phyloP scores from a whole-genome alignment of 2,113 vertebrate species.

The Lichenostomus cassidix region DNA sequence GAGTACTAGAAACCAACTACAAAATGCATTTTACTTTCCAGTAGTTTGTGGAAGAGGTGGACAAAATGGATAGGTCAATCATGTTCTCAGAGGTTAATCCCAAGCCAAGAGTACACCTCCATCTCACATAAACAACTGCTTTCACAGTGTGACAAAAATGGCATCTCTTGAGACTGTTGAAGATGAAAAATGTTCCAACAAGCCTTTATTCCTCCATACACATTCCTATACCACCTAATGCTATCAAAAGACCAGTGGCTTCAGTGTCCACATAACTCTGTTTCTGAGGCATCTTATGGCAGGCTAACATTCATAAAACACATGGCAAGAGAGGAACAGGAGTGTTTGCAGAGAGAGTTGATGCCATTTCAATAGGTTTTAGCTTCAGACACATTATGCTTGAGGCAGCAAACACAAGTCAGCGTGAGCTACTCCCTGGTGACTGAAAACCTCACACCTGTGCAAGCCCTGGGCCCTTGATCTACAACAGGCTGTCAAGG shows the following conservation, averaged over 20 bases:
- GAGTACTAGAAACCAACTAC: not conserved
- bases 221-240: not conserved
- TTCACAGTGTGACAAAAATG: not conserved
- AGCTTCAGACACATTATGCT: not conserved
- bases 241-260: not conserved
- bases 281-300: not conserved
- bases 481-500: not conserved
- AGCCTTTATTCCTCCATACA: not conserved
- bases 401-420: not conserved
- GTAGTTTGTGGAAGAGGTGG: not conserved
- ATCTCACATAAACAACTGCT: not conserved
- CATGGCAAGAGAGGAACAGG: not conserved
- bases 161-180: not conserved
- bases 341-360: not conserved
- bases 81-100: not conserved
- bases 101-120: not conserved
- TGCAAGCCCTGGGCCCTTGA: not conserved
- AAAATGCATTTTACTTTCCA: not conserved
- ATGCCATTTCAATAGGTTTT: not conserved
- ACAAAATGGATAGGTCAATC: not conserved
- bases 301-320: not conserved
- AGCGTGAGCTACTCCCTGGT: not conserved
- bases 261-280: not conserved
- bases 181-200: not conserved
- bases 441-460: not conserved